Evolutionary conservation across 37 sponge, comb jelly and placozoan genomes (phyloP), one percentile per base, ranked within the genome.

Genomic region (Diacarnus erythraeanus): DNA sequence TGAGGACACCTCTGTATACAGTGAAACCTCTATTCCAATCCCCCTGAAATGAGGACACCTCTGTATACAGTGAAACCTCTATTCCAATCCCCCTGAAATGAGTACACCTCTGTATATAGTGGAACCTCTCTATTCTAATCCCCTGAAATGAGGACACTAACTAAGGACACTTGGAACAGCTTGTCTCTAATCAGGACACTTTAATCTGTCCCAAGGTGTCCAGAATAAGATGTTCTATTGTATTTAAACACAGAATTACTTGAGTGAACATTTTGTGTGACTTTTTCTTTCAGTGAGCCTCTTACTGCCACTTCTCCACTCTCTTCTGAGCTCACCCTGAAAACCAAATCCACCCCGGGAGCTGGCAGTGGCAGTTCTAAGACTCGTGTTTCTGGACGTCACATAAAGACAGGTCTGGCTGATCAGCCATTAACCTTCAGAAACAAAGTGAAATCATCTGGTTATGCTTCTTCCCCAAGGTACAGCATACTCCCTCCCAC

Each of bases 361-460:
- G 6, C 31, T 26, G 21, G 22, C 17, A 22, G 37, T 34, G 59
- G 26, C 42, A 58, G 59, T 12, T 2, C 35, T 60, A 66, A 47
- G 23, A 42, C n/a, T 31, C 36, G 8, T 29, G 44, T 74, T 1
- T 17, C 42, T 33, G 35, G 42, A 31, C 37, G 33, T 5, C 22
- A 10, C 1, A 10, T 51, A n/a, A 34, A 40, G 74, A 4, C 57
- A 6, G 57, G 57, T 30, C 31, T 23, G 26, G 35, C 58, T 41
- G 90, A 97, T 71, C 60, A 88, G 64, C 97, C 97, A 30, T 58
- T 97, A 35, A 92, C 93, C 1, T 97, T 97, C 64, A 82, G 86
- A 51, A 63, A 76, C 12, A 94, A 83, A 78, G 80, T 97, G 5
- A 94, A 89, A 60, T 94, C 95, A 0, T 97, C 97, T 26, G 97